Base-by-base conservation (phyloP, 2,888 invertebrate species). In the Gymnosoma rotundatum region DNA sequence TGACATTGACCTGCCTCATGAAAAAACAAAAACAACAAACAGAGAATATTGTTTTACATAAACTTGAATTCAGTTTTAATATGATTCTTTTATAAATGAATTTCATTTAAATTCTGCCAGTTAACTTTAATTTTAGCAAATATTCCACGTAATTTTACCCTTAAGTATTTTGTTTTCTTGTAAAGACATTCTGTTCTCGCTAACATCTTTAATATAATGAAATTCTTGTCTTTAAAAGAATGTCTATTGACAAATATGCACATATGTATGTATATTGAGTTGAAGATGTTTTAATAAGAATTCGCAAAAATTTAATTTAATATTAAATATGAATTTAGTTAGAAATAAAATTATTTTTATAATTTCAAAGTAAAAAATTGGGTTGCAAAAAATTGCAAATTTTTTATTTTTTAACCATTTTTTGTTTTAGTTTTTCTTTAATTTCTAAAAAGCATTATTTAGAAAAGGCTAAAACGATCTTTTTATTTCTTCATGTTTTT, bases 1-100 rank as follows among this genome's bases (percentile, higher is more conserved):
- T 73, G 72, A 79, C 79, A 79, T 79, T 79, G 79, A 79, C 72
- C 79, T 66, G 79, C 56, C 36, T 25, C 56, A 66, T 20, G 16
- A 36, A 48, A 16, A 42, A 54, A 14, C 1, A 10, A 61, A 45
- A 45, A 64, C 18, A 36, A 50, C 50, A 50, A 42, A 20, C 21
- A 36, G 38, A 36, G 38, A 32, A n/a, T n/a, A 48, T 16, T 32
- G 7, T 32, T 48, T 48, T n/a, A n/a, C 5, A 56, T 70, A 72
- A 64, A 64, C 64, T 78, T 72, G 72, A 56, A 64, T 56, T 56
- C 18, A 14, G 5, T 36, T 52, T 25, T 48, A 36, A 66, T 75
- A 58, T 25, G 9, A 54, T 42, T 52, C 18, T 16, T 48, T 48
- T 14, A 48, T 50, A 50, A 60, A 14, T 48, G 63, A 16, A 63